A percentile compares a stretch with the other conserved stretches of the same genome.
Evolutionary conservation across 2,113 vertebrate species (phyloP).

Genomic region (Platycercus adscitus): DNA sequence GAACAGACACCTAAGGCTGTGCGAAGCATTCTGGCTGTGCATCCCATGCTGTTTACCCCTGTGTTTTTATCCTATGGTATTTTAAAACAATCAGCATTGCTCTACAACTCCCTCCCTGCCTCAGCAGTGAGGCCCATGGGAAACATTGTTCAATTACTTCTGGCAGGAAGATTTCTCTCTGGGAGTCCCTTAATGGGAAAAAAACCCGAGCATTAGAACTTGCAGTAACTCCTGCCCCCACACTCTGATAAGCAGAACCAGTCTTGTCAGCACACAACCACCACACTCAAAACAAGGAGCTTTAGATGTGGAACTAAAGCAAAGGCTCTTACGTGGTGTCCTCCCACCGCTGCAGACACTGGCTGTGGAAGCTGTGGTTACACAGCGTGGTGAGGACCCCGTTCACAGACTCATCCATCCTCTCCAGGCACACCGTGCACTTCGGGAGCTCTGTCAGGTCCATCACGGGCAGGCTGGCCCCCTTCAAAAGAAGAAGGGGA

Average conservation of each 20-base stretch:
- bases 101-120: background rate
- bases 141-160: background rate
- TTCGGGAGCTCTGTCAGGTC: constrained; percentile 96
- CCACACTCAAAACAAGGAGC: background rate
- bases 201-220: background rate
- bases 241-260: background rate
- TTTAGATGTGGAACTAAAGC: background rate
- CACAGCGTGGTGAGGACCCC: constrained; percentile 95
- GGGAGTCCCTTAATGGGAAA: background rate
- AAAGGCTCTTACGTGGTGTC: constrained; percentile 90
- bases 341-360: constrained; percentile 98
- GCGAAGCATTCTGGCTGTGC: background rate
- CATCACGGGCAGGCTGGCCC: constrained; percentile 97
- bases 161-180: background rate
- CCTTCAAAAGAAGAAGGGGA: constrained; percentile 70
- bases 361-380: constrained; percentile 99
- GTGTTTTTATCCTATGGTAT: background rate
- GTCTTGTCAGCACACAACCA: background rate
- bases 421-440: constrained; percentile 96
- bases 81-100: background rate
- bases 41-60: background rate
- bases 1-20: background rate
- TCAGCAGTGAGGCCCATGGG: background rate
- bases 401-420: constrained; percentile 98
- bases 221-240: background rate